Evolutionary conservation across 1,140 invertebrate genomes (phyloP).

Genomic region (Ruditapes philippinarum): DNA sequence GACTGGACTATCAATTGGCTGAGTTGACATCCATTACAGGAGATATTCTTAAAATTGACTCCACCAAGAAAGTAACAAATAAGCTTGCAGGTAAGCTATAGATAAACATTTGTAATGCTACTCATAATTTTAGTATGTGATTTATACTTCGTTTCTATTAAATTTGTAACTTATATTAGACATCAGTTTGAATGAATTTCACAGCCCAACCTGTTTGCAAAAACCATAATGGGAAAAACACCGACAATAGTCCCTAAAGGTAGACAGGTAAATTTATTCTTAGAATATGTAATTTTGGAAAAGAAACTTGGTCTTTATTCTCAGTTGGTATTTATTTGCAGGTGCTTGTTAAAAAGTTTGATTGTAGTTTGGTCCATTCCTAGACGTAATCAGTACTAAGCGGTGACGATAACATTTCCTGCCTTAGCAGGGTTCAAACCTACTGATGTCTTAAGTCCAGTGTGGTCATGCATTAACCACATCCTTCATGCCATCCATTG

Average conservation of each 20-base stretch:
- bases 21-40: slow-evolving; percentile 69
- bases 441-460: background rate
- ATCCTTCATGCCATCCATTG: background rate
- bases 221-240: too few relatives aligned
- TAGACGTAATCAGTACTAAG: background rate
- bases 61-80: slow-evolving; percentile 47
- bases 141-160: background rate
- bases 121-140: background rate
- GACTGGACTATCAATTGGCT: slow-evolving; percentile 66
- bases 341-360: too few relatives aligned
- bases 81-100: slow-evolving; percentile 50
- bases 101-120: slow-evolving; percentile 8
- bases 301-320: too few relatives aligned
- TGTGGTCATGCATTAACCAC: slow-evolving; percentile 13
- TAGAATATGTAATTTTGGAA: too few relatives aligned
- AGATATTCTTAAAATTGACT: slow-evolving; percentile 71
- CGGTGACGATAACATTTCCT: background rate
- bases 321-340: too few relatives aligned
- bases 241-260: too few relatives aligned
- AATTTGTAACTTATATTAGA: background rate
- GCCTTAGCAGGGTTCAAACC: slow-evolving; percentile 12
- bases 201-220: background rate
- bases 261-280: too few relatives aligned
- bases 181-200: background rate
- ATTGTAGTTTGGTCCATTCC: background rate